Evolutionary conservation across 2,113 vertebrate genomes (phyloP).

Genomic region (Galbula dea): DNA sequence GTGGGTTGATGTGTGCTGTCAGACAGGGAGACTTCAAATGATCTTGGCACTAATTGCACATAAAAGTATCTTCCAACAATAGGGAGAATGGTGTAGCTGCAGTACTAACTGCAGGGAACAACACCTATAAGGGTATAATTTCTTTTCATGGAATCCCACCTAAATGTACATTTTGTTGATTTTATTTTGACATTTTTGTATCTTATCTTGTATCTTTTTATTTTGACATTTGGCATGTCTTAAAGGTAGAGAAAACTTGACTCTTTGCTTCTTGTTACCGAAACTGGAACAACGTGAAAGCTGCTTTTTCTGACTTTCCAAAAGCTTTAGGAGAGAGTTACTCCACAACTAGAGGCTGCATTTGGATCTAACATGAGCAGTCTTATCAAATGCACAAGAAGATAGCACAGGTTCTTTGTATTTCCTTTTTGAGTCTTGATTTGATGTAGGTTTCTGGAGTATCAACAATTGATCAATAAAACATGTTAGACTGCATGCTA

Average conservation of each 20-base stretch:
- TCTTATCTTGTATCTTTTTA: not conserved
- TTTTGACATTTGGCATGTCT: not conserved
- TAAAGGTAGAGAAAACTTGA: not conserved
- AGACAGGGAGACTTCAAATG: not conserved
- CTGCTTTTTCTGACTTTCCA: slow-evolving; percentile 11
- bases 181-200: slow-evolving; percentile 28
- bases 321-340: slow-evolving; percentile 1
- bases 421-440: slow-evolving; percentile 30
- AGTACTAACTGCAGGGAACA: not conserved
- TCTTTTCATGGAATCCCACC: not conserved
- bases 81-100: not conserved
- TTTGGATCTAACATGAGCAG: slow-evolving; percentile 15
- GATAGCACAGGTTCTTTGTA: slow-evolving; percentile 26
- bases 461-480: slow-evolving; percentile 63
- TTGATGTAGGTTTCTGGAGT: slow-evolving; percentile 58
- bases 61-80: not conserved
- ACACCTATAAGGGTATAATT: not conserved
- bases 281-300: not conserved
- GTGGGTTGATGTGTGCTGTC: slow-evolving; percentile 8
- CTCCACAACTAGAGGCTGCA: not conserved
- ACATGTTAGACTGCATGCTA: slow-evolving; percentile 55
- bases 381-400: slow-evolving; percentile 32
- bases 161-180: slow-evolving; percentile 14
- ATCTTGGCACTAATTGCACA: slow-evolving; percentile 14
- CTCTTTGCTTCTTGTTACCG: not conserved